Evolutionary conservation across 2,888 invertebrate species (phyloP), one percentile per base, ranked within the genome.

Genomic region (Andrena minutula): DNA sequence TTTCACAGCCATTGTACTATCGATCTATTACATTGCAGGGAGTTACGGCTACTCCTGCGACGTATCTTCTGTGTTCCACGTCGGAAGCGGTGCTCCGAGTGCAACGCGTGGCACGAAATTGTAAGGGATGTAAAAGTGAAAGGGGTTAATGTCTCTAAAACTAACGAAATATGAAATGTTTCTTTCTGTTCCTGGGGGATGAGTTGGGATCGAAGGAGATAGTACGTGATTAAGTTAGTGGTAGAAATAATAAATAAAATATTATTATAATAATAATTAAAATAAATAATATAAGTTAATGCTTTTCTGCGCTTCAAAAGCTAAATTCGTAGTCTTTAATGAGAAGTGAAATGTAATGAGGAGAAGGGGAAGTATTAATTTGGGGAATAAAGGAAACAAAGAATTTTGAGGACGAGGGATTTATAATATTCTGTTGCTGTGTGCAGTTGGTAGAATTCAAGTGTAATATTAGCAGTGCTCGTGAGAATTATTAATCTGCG

Each of bases 1-100:
- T 76, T 73, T 73, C 81, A 23, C 51, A 53, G 53, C 47, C 58
- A 76, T 64, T 80, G 47, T 64, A 41, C 20, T 28, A 35, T 61
- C 63, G 64, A 81, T 65, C 49, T 16, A 30, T 32, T 63, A 20
- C 41, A 73, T 69, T 66, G 61, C 60, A 63, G n/a, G 35, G 23
- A 51, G 49, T 35, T 61, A 8, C 7, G 4, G 51, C 10, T 30
- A 75, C 63, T 68, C 26, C 53, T 20, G 26, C 10, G 32, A 10
- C 51, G 12, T 26, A n/a, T 16, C 28, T 56, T 56, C 28, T 8
- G 16, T 8, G 8, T 12, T 60, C 1, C 7, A 12, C 6, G 3
- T 12, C 20, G 53, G 32, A 20, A 32, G n/a, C 12, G 30, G 7
- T 26, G 12, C 28, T 20, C 16, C 16, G n/a, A 4, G 7, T 2